Evolutionary conservation across 2,888 invertebrate species (phyloP), one percentile per base, ranked within the genome.

Genomic region (Malthinus flaveolus): DNA sequence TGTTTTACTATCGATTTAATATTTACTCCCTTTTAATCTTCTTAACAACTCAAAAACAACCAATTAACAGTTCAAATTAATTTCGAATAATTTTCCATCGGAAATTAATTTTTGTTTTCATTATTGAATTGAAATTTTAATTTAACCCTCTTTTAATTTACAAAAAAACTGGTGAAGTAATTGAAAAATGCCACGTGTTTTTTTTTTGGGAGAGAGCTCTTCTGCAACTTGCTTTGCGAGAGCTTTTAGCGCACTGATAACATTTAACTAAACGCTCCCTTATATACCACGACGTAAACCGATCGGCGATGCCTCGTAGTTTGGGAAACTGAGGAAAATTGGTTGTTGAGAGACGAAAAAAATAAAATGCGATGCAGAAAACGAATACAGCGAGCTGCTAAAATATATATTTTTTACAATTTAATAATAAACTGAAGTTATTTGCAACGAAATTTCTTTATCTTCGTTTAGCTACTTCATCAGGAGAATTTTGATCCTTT

Each of bases 281-380:
- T 46, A 46, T 52, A 45, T 34, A 52, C 54, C 54, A 46, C 54
- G 37, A 35, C 48, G 34, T 39, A 13, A 12, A 23, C 9, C 42
- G 55, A 55, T 55, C 49, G 34, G 48, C 34, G 49, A 31, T 49
- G 49, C 56, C 49, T 42, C 56, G 56, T 34, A 49, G 56, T 48
- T n/a, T 23, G 23, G 37, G 56, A 56, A 55, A 56, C 47, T 36
- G 47, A 45, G 37, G 46, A 35, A 53, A 52, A 53, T 42, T 34
- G 54, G 39, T 10, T 42, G 39, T 49, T 42, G 39, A 42, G 39
- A 42, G 39, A 23, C 23, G 23, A 23, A 23, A 23, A 23, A 23
- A 23, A n/a, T n/a, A n/a, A n/a, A 5, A 23, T 2, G 23, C 2
- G 5, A 23, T 23, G 23, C 23, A 23, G 3, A 23, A 23, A 23